Conservation (phyloP, 1,140 invertebrate genomes). For the Trissolcus basalis region DNA sequence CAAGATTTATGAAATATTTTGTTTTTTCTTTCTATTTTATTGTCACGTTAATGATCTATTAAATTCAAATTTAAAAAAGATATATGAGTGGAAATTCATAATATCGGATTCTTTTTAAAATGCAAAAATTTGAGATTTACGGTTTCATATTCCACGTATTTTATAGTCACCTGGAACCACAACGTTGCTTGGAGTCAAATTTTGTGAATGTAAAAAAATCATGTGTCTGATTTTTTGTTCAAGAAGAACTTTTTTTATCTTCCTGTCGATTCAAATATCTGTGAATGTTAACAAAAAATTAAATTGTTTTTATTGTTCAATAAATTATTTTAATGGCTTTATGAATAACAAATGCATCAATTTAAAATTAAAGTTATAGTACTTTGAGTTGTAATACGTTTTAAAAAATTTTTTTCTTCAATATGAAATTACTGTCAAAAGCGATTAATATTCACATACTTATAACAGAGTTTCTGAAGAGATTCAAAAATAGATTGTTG, state of each 20-base stretch:
- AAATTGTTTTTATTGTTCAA: too few species aligned
- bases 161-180: not conserved
- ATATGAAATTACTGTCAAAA: not conserved
- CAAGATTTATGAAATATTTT: conserved; percentile 37
- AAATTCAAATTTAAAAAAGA: conserved; percentile 46
- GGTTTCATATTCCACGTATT: conserved; percentile 11
- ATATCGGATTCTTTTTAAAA: conserved; percentile 21
- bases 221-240: too few species aligned
- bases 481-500: conserved; percentile 63
- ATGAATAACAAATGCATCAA: too few species aligned
- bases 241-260: too few species aligned
- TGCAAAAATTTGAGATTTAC: conserved; percentile 23
- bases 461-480: conserved; percentile 62
- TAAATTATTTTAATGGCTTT: too few species aligned
- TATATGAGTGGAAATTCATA: conserved; percentile 23
- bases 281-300: too few species aligned
- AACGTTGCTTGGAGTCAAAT: too few species aligned
- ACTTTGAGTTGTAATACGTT: too few species aligned
- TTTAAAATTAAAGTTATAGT: too few species aligned
- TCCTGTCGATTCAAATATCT: too few species aligned
- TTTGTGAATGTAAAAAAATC: too few species aligned
- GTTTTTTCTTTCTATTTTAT: conserved; percentile 18
- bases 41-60: conserved; percentile 46
- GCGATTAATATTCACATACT: conserved; percentile 72
- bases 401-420: too few species aligned